Base-by-base conservation (phyloP, 2,113 vertebrate species). In the Pluvianellus socialis region DNA sequence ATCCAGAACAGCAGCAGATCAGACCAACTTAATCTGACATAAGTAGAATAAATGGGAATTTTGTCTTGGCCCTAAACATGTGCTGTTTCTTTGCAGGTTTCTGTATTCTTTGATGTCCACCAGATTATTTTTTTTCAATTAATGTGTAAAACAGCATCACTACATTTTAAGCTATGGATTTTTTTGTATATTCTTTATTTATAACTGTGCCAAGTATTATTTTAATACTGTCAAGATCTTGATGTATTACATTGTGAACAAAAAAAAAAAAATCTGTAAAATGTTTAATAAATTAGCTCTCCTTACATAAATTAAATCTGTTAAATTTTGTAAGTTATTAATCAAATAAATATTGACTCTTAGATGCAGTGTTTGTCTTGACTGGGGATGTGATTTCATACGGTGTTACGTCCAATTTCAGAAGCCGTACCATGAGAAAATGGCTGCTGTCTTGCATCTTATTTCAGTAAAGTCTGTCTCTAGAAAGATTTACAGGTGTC, bases 131-230 rank as follows among this genome's bases (percentile, higher is more conserved):
- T 95, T 97, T 93, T 68, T 97, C 79, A 93, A 92, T 94, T 97
- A 96, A 94, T 97, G 96, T 95, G 70, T 98, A 97, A 98, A 97
- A 96, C 90, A 89, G 72, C 96, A 97, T 97, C 97, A 96, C 96
- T 97, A 90, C 96, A 97, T 97, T 97, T 97, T 98, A 98, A 98
- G 96, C 97, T 97, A 97, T 97, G 96, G 88, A 86, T 97, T 97
- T 98, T 98, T 98, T 98, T 98, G 84, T 98, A 98, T 98, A 97
- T 97, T 96, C 97, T 95, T 98, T 98, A 98, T 98, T 98, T 98
- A 98, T 98, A 98, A 98, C 97, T 98, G 98, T 98, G 98, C 98
- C 98, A 98, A 98, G 98, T 98, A 98, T 98, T 98, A 98, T 98
- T 98, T 98, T 98, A 98, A 98, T 98, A 98, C 98, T 96, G 97